phyloP scores from a whole-genome alignment of 1,140 invertebrate species.

The Drosophila obscura region DNA sequence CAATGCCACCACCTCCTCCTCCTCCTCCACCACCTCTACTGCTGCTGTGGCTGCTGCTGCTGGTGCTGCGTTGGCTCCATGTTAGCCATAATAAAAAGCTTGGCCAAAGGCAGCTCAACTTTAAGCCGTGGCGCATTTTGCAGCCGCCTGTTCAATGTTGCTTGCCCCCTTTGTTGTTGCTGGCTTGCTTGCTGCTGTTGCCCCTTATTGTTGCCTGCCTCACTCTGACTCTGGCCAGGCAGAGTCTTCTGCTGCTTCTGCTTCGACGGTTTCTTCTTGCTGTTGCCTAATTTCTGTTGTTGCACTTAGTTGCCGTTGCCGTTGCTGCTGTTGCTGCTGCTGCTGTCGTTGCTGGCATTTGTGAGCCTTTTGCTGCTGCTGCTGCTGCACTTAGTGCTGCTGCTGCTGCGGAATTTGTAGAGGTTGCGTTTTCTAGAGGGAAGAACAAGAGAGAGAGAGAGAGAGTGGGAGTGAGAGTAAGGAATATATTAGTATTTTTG shows the following conservation, averaged over 20 bases:
- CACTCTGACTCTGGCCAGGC: constrained; percentile 21
- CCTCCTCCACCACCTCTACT: not conserved
- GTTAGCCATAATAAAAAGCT: constrained; percentile 75
- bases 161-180: constrained; percentile 3
- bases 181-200: constrained; percentile 7
- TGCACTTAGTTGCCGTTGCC: constrained; percentile 8
- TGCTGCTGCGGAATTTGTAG: constrained; percentile 21
- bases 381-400: constrained; percentile 51
- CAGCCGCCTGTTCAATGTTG: constrained; percentile 36
- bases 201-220: constrained; percentile 27
- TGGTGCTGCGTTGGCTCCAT: constrained; percentile 33
- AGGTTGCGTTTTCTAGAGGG: constrained; percentile 5
- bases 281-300: constrained; percentile 23
- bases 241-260: constrained; percentile 28
- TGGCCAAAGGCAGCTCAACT: constrained; percentile 65
- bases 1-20: constrained; percentile 15
- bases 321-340: constrained; percentile 33
- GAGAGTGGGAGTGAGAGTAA: not conserved
- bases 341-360: constrained; percentile 53
- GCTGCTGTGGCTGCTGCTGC: too few relatives aligned
- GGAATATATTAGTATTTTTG: constrained; percentile 12
- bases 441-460: not conserved
- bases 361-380: constrained; percentile 65
- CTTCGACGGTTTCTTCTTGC: constrained; percentile 36
- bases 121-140: constrained; percentile 75